Evolutionary conservation across 2,888 invertebrate genomes (phyloP), one percentile per base, ranked within the genome.

Genomic region (Dendrolimus houi): DNA sequence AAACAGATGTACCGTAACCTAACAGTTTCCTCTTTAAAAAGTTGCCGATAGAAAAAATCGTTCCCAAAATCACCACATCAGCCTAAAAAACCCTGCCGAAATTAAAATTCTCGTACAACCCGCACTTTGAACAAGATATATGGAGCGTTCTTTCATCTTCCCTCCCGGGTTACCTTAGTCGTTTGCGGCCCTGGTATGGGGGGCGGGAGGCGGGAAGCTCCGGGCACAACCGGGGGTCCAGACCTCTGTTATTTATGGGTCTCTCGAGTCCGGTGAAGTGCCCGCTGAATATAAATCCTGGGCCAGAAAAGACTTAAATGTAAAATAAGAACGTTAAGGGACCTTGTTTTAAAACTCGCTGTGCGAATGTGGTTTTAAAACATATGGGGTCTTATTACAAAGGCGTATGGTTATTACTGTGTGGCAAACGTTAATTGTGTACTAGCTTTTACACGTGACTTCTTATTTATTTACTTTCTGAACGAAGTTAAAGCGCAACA

Each of bases 111-210:
- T 85, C 85, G 76, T 86, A 87, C 85, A 80, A 83, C 83, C 78
- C 83, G 70, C 85, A 85, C 85, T 87, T 87, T 85, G 87, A 86
- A 89, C 85, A 81, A 90, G 88, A 89, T 89, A 87, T 87, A 89
- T 89, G 79, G 83, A 82, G 82, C 78, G 72, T 84, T 87, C 87
- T 89, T 88, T 89, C 87, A 89, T 88, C 89, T 89, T 88, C 77
- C 85, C 81, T 64, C 68, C 68, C 65, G 75, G 75, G 81, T 80
- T 83, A 83, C 88, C 89, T 90, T 87, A 87, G 86, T 75, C 85
- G 84, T 83, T 85, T 85, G 87, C 75, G 87, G 84, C 64, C 66
- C 68, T 63, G 63, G 60, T 62, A 60, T 65, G 70, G 73, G 69
- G 70, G 70, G 62, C 41, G 57, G 56, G 57, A 53, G n/a, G 55